Evolutionary conservation across 2,888 invertebrate genomes (phyloP).

Genomic region (Schizaphis graminum): DNA sequence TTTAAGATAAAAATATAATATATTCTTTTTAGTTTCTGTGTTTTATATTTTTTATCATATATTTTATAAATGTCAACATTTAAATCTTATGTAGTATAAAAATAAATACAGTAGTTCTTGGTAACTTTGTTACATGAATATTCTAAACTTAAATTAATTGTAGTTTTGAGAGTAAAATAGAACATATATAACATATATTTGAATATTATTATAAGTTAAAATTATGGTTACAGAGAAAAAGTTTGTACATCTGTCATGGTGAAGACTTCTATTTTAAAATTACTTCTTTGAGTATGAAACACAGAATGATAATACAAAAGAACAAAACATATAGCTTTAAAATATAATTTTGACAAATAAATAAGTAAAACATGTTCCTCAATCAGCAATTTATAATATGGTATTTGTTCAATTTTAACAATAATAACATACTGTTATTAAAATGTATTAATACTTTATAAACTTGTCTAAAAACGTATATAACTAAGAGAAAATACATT

Average conservation of each 20-base stretch:
- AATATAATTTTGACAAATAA: not conserved
- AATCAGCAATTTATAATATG: not conserved
- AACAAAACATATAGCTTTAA: not conserved
- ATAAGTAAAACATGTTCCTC: not conserved
- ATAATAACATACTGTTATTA: not conserved
- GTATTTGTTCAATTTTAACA: not conserved
- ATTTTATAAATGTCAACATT: not conserved
- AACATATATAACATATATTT: not conserved
- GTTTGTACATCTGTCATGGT: slow-evolving; percentile 36
- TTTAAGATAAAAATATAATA: not conserved
- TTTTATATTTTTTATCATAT: not conserved
- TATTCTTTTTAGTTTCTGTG: not conserved
- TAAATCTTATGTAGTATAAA: not conserved
- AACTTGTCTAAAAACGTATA: not conserved
- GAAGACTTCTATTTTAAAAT: slow-evolving; percentile 13
- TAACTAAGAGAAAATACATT: not conserved
- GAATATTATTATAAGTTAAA: not conserved
- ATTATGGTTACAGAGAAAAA: slow-evolving; percentile 4
- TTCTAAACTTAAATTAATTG: slow-evolving; percentile 14
- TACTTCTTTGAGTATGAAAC: not conserved
- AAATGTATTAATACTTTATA: not conserved
- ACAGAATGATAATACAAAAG: not conserved
- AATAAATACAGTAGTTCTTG: not conserved
- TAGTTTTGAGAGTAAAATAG: slow-evolving; percentile 1
- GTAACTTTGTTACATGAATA: not conserved